Evolutionary conservation across 2,113 vertebrate species (phyloP), one percentile per base, ranked within the genome.

Genomic region (Chionodraco myersi): DNA sequence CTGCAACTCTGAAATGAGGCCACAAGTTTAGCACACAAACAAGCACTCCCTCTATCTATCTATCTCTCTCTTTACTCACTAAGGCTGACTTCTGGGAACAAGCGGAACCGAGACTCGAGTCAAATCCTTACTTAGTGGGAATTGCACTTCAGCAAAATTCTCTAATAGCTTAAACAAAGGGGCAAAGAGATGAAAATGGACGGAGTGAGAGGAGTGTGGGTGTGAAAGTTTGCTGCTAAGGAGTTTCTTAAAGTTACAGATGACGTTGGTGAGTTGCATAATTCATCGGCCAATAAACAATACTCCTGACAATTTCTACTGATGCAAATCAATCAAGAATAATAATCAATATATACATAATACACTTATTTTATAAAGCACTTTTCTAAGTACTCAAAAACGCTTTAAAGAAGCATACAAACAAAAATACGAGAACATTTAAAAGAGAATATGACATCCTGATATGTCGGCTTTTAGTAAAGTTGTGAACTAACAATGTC

Each of bases 141-240:
- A 91, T 75, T 79, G 88, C 90, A 88, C 82, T 72, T 68, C 54
- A 84, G 89, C 80, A 84, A 67, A 88, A 61, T 83, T 70, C 59
- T 77, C 70, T 88, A 85, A 91, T 86, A 86, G 78, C 57, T 69
- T 61, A 77, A 76, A 88, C 58, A 86, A 84, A 89, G 67, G 74
- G 68, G 68, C 69, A 75, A 62, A 86, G 70, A 79, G 62, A 66
- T 71, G 26, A 6, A 72, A 74, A 66, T 23, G n/a, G 68, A 82
- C 54, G 53, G 70, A 48, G 18, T 8, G 34, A 51, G 53, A 68
- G 23, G 62, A 10, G 51, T 16, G 64, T 45, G 53, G n/a, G 56
- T 30, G 30, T 58, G 26, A 41, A 54, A 23, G 18, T 10, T 26
- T 30, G 49, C 36, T 70, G 51, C 41, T 45, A 6, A 30, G 36